phyloP scores from a whole-genome alignment of 2,113 vertebrate genomes.

The Thalassoma bifasciatum region DNA sequence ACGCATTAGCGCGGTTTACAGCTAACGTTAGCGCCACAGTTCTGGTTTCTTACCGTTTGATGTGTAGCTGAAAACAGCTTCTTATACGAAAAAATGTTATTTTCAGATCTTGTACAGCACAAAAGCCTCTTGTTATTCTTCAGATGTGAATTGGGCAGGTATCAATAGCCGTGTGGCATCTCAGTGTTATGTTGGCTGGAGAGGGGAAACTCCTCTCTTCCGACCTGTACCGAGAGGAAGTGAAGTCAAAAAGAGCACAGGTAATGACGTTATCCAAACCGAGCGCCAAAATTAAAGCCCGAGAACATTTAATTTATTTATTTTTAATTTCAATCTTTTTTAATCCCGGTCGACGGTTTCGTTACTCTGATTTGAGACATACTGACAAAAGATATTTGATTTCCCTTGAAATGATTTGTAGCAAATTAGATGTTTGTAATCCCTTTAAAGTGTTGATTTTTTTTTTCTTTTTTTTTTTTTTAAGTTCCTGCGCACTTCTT shows the following conservation, averaged over 20 bases:
- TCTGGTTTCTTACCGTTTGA: constrained; percentile 51
- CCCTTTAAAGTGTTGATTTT: too few relatives aligned
- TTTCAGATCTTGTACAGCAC: background rate
- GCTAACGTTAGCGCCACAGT: constrained; percentile 27
- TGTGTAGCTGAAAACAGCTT: background rate
- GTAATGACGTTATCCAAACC: constrained; percentile 11
- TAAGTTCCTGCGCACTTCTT: too few relatives aligned
- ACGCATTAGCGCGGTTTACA: constrained; percentile 46
- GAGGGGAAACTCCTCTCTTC: constrained; percentile 53
- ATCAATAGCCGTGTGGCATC: constrained; percentile 36
- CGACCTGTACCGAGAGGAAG: constrained; percentile 43
- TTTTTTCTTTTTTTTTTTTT: too few relatives aligned
- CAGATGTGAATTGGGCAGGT: background rate
- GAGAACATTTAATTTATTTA: background rate
- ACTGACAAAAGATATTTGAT: too few relatives aligned
- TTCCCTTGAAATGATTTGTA: too few relatives aligned
- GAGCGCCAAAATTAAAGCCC: constrained; percentile 22
- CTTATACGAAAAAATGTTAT: background rate
- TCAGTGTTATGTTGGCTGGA: constrained; percentile 6
- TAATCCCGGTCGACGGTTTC: too few relatives aligned
- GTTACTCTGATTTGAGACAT: too few relatives aligned
- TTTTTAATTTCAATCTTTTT: too few relatives aligned
- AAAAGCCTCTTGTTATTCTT: background rate
- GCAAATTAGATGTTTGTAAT: too few relatives aligned
- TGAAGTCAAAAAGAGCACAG: background rate